Percentiles rank a stretch among this genome's conserved stretches.
Conservation (phyloP, 2,797 vertebrate species). For the Enteromius viviparus region DNA sequence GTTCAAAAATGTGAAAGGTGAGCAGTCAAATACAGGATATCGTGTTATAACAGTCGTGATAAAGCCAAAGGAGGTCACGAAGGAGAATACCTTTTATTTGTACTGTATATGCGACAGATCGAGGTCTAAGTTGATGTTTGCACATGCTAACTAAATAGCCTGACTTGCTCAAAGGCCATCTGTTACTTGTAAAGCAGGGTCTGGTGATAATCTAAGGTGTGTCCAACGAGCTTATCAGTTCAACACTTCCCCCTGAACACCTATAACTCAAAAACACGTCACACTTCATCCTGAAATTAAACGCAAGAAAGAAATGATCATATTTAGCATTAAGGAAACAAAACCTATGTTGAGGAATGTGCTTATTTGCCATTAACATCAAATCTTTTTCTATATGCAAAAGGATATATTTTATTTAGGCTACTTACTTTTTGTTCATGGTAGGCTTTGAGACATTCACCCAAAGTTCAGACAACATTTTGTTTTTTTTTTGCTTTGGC, state of each 20-base stretch:
- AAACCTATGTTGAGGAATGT: not conserved
- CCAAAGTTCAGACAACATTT: not conserved
- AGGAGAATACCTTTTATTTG: not conserved
- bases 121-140: conserved; percentile 34
- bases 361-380: not conserved
- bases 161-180: conserved; percentile 35
- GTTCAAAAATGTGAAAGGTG: not conserved
- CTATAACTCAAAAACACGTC: not conserved
- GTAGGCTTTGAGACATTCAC: not conserved
- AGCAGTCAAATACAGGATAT: not conserved
- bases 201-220: conserved; percentile 14
- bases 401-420: not conserved
- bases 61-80: not conserved
- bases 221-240: not conserved
- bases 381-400: not conserved
- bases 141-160: conserved; percentile 35
- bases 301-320: not conserved
- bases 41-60: not conserved
- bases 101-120: not conserved
- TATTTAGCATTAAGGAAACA: not conserved
- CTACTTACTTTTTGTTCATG: not conserved
- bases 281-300: not conserved
- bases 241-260: conserved; percentile 10
- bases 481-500: not conserved
- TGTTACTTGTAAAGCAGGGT: not conserved